Base-by-base conservation (phyloP, 2,888 invertebrate genomes). In the Tipula vernalis region DNA sequence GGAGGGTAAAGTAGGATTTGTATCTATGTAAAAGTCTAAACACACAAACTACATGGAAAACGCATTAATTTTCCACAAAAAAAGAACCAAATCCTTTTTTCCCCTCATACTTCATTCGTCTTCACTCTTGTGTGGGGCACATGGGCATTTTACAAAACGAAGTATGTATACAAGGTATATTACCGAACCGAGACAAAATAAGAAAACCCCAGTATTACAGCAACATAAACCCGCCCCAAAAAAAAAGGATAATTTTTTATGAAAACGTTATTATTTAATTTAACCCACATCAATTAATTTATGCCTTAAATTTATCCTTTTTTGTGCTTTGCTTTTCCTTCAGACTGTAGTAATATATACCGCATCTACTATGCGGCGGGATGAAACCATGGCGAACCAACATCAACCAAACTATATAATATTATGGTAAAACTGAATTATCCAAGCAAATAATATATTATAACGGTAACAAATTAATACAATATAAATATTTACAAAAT, bases 271-370 rank as follows among this genome's bases (percentile, higher is more conserved):
- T 28, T 71, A 71, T 71, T 71, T 71, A 71, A 71, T 71, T 71
- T 71, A 71, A 71, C 71, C 71, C 71, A 71, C 71, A 71, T 71
- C 71, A 71, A 71, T 71, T 71, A 71, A 71, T 71, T 71, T 71
- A 18, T 28, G 71, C 71, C 71, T 18, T 71, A 71, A 71, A 18
- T 71, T 71, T 28, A 71, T 71, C 71, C 71, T 71, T 71, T 71
- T 71, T n/a, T 71, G 28, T 71, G 71, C 71, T 28, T 28, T 71
- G 18, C 28, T 71, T 28, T 71, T 3, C 28, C 71, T 71, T 71
- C 28, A 28, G 13, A 28, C 28, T 71, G 10, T 12, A n/a, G 51
- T n/a, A 51, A 51, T n/a, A 4, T 51, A 51, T 51, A 51, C 2
- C 28, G 28, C 5, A 18, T 57, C 15, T 39, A 28, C 28, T 28